Conservation (phyloP, 2,113 vertebrate genomes). For the Rhineura floridana region DNA sequence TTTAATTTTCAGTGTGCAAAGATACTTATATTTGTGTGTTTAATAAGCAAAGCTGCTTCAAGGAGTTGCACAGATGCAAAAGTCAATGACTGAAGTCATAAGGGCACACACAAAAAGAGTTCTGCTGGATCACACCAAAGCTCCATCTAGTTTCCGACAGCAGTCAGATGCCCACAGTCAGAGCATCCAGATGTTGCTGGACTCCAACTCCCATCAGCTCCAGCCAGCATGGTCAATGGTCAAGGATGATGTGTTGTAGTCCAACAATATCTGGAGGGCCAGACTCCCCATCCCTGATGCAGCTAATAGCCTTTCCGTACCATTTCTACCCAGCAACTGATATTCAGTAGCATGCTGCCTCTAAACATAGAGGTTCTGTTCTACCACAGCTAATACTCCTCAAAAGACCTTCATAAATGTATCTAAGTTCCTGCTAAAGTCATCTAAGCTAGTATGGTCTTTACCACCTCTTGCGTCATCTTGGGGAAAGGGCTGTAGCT, state of each 20-base stretch:
- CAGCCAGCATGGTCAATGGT: too few species aligned
- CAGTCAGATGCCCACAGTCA: neutral
- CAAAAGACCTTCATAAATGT: neutral
- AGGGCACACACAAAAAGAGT: neutral
- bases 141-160: neutral
- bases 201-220: neutral
- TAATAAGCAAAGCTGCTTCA: slow-evolving; percentile 2
- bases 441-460: neutral
- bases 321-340: too few species aligned
- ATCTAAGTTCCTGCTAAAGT: neutral
- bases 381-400: neutral
- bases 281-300: too few species aligned
- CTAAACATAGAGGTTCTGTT: too few species aligned
- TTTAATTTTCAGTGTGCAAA: neutral
- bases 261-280: too few species aligned
- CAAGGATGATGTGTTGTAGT: too few species aligned
- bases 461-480: too few species aligned
- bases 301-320: too few species aligned
- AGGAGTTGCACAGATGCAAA: neutral
- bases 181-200: neutral
- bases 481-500: too few species aligned
- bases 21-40: neutral
- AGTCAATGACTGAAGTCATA: neutral
- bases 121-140: neutral
- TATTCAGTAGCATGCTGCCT: too few species aligned